Evolutionary conservation across 2,113 vertebrate genomes (phyloP), one percentile per base, ranked within the genome.

Genomic region (Muscicapa adusta): DNA sequence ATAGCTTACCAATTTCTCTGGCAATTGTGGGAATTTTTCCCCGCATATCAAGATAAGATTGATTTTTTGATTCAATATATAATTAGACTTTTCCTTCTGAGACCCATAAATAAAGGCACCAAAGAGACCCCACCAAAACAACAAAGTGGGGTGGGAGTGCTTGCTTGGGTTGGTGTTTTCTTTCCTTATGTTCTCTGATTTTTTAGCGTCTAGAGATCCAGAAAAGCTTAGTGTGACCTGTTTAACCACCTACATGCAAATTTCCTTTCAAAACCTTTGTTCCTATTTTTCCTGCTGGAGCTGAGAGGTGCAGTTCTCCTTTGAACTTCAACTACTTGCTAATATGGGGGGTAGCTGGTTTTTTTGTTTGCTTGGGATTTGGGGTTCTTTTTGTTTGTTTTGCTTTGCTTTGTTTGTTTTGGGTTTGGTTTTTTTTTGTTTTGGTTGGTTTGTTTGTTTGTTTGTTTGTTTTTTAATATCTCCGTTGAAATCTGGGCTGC

Each of bases 301-400:
- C 2, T 61, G 5, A 12, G n/a, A 80, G 4, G 3, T 72, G 6
- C 1, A 2, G 38, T 13, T n/a, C 23, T 71, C 16, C 25, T 40
- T 34, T 72, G 22, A 82, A 85, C 26, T 56, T 70, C 61, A 79
- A 7, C 9, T 62, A 13, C 7, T 62, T 62, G 19, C 7, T n/a
- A 24, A 28, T 53, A 58, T 0, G 0, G 18, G 1, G 8, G 3
- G 4, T 23, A 20, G 7, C 15, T 6, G 31, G 3, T 2, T 26
- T 34, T 10, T n/a, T n/a, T 12, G 43, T 17, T 16, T n/a, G 24
- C 2, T 50, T 50, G 13, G 45, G 45, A 13, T 48, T 48, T 7
- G 45, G 17, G 45, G 7, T 34, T 2, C 8, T 5, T 18, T 54
- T 36, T 36, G 17, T 19, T 40, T 63, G 14, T 26, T 53, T 53